Evolutionary conservation across 2,113 vertebrate genomes (phyloP).

Genomic region (Cinclus cinclus): DNA sequence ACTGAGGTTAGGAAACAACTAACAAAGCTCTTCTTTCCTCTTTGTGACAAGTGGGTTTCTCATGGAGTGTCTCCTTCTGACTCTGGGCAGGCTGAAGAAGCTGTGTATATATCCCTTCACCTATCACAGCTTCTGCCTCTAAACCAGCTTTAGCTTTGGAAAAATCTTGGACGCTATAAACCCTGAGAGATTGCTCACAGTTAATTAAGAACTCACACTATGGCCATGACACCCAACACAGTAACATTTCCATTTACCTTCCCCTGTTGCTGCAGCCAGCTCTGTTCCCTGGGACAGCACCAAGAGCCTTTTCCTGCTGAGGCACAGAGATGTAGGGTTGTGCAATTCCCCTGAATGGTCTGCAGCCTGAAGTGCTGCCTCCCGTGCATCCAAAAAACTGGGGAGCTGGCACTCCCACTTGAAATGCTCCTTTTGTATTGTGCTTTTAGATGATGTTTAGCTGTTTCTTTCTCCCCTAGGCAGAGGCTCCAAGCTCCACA

Average conservation of each 20-base stretch:
- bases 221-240: background rate
- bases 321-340: accelerated
- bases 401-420: background rate
- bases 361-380: background rate
- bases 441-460: background rate
- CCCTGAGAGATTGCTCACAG: background rate
- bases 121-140: background rate
- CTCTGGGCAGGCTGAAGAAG: background rate
- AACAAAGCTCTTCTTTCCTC: background rate
- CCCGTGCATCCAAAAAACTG: background rate
- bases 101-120: accelerated
- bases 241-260: background rate
- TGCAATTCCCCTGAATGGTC: accelerated
- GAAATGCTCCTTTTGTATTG: background rate
- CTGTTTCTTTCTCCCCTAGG: background rate
- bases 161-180: background rate
- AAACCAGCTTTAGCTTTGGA: background rate
- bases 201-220: background rate
- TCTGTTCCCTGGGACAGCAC: background rate
- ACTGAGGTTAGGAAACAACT: background rate
- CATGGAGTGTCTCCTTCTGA: background rate
- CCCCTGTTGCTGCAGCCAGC: background rate
- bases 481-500: background rate
- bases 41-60: background rate
- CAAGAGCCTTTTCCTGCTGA: background rate